Evolutionary conservation across 2,888 invertebrate species (phyloP), one percentile per base, ranked within the genome.

Genomic region (Zonitis immaculata): DNA sequence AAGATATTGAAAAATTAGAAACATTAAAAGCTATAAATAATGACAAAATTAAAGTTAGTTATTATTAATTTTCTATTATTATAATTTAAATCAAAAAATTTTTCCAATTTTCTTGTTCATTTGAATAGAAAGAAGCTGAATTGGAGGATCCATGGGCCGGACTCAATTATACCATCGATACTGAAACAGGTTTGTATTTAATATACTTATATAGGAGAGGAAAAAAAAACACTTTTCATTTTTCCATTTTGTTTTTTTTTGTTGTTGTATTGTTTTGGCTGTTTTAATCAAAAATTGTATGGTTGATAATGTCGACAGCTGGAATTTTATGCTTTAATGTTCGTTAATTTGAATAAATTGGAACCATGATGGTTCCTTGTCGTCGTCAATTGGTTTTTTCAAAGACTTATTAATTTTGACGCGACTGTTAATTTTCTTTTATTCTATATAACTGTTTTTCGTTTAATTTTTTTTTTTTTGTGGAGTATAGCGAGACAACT

Each of bases 81-180:
- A n/a, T n/a, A n/a, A n/a, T n/a, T n/a, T n/a, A n/a, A n/a, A n/a
- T n/a, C n/a, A n/a, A n/a, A n/a, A n/a, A n/a, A n/a, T n/a, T n/a
- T n/a, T n/a, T n/a, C n/a, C n/a, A n/a, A n/a, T n/a, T n/a, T 39
- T 46, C 35, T 28, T 44, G 5, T 6, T 45, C 49, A 26, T 45
- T 62, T 16, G 9, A 60, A 45, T 52, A 69, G 68, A 62, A 67
- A 49, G 69, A 74, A 57, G 63, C 66, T 42, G 68, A 73, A 50
- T 71, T 84, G 70, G 82, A 82, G 30, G 86, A 89, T 72, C 88
- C 87, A 5, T 91, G 91, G 91, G 87, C 86, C 22, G 89, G 90
- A 18, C 80, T 91, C 6, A 82, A 88, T 0, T 91, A 91, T 76
- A 89, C 88, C 57, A 86, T 92, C 55, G 92, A 92, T 71, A 86